These are phyloP conservation scores for Climacteris rufus DNA, from an alignment of 2,113 vertebrate species.

Conservation along the genomic window DNA sequence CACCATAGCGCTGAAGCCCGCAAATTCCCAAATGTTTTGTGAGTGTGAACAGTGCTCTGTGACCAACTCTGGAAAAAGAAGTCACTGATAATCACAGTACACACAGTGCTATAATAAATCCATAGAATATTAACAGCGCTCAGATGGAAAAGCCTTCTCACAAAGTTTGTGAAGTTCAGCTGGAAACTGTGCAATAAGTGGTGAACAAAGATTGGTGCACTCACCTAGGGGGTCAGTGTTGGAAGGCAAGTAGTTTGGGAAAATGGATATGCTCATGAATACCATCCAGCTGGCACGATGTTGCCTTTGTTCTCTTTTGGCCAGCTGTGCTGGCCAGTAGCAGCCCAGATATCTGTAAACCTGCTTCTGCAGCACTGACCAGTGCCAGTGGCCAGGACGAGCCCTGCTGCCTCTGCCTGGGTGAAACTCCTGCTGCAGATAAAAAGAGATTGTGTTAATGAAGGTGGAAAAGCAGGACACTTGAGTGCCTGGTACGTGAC, in stretches of 20 bases:
- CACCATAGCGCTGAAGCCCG: fast-evolving
- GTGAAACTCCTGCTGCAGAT: neutral
- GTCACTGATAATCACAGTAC: neutral
- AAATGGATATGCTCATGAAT: neutral
- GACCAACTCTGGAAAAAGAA: neutral
- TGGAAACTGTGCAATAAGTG: neutral
- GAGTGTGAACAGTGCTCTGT: neutral
- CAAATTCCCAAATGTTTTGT: neutral
- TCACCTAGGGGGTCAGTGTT: neutral
- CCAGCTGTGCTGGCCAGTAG: neutral
- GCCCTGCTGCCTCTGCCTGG: neutral
- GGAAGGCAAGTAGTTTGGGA: neutral
- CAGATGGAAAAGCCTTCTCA: neutral
- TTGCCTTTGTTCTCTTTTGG: neutral
- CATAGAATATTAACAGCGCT: neutral
- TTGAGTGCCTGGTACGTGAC: neutral
- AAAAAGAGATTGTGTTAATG: neutral
- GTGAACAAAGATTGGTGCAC: neutral
- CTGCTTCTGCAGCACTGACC: neutral
- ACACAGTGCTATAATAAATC: neutral
- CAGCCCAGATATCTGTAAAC: neutral
- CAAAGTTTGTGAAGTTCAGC: neutral
- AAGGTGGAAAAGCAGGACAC: neutral
- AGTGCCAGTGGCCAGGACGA: fast-evolving
- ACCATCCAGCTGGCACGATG: neutral